Evolutionary conservation across 2,113 vertebrate genomes (phyloP), one percentile per base, ranked within the genome.

Genomic region (Rhineura floridana): DNA sequence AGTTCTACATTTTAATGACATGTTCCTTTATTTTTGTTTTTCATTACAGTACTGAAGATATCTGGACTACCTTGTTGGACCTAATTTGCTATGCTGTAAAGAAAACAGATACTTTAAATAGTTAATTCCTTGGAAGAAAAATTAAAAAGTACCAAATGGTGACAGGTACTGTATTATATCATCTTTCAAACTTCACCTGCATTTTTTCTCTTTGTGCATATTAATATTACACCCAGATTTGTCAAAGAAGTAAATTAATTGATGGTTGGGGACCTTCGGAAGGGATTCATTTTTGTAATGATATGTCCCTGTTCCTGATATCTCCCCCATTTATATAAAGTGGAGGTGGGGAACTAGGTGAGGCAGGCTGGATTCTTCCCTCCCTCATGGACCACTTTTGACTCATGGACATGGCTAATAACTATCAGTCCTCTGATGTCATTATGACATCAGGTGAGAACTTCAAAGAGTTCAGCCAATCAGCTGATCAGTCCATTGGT

Each of bases 1-100:
- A 42, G 23, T 17, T 6, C 21, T 50, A 25, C 12, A 30, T 73
- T 3, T 44, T 73, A 70, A 87, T 48, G 21, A 73, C 6, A 59
- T 10, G 21, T 17, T 2, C 33, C 2, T 87, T 84, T 75, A 3
- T 90, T 33, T 87, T 4, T 30, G 12, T 76, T 93, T 88, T 80
- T 70, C 91, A 50, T 92, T 89, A 39, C 44, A 91, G 33, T 17
- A 30, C 10, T 91, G 92, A 0, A 0, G 42, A 6, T 89, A 92
- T 93, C 52, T 36, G 62, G 83, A 44, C 28, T 86, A 75, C 62
- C 30, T 84, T 90, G 15, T 81, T 33, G 89, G 87, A 86, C 8
- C 6, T 7, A 1, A 0, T 88, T 85, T 88, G 50, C 92, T 91
- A 42, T 50, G 6, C 44, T 1, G 83, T 86, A 88, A 1, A 85